These are phyloP conservation scores for Noctuana brunneofusca DNA, from an alignment of 2,888 invertebrate species.

Conservation along the genomic window DNA sequence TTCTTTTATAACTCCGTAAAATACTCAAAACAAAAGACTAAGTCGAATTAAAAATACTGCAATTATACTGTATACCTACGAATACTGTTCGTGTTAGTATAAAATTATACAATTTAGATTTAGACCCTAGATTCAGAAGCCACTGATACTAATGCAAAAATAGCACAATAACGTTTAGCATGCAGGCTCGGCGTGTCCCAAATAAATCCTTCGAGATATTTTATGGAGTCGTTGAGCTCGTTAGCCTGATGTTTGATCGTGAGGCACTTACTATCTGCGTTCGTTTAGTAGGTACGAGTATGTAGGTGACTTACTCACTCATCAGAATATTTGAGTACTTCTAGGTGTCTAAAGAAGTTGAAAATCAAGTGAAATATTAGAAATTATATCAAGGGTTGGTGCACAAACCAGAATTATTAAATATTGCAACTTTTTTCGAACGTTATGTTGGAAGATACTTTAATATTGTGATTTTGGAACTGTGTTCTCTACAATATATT, in stretches of 20 bases:
- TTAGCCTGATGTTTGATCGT: slow-evolving; percentile 56
- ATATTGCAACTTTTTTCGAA: no score
- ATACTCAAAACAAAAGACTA: slow-evolving; percentile 32
- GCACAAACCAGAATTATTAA: not conserved
- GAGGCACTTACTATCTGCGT: slow-evolving; percentile 44
- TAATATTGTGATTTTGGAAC: no score
- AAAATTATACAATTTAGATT: slow-evolving; percentile 22
- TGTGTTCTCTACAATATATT: no score
- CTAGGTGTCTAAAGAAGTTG: not conserved
- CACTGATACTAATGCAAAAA: slow-evolving; percentile 24
- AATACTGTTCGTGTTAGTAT: not conserved
- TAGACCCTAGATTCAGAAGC: slow-evolving; percentile 18
- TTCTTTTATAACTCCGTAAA: no score
- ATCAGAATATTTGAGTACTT: no score
- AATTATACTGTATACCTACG: no score
- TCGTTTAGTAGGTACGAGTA: slow-evolving; percentile 6
- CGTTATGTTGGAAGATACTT: no score
- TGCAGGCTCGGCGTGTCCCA: slow-evolving; percentile 35
- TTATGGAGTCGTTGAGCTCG: slow-evolving; percentile 58
- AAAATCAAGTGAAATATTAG: no score
- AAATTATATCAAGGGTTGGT: not conserved
- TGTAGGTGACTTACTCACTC: not conserved
- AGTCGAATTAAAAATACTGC: not conserved
- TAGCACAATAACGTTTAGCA: slow-evolving; percentile 35
- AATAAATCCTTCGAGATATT: slow-evolving; percentile 50